A percentile compares a stretch with the other conserved stretches of the same genome.
Conservation (phyloP, 2,888 invertebrate species). For the Oscheius sp. region DNA sequence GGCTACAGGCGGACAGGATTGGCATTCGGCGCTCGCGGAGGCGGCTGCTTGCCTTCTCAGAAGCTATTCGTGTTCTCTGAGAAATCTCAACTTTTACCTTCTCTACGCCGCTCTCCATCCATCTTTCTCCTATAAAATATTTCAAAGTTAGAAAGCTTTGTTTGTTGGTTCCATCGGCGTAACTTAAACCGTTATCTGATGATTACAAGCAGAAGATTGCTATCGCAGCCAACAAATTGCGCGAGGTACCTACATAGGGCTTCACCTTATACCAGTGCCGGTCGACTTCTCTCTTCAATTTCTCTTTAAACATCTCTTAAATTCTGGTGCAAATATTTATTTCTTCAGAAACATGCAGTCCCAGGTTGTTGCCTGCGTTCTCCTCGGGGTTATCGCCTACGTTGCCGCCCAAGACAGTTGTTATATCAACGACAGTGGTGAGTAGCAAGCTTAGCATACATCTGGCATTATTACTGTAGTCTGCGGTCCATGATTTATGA, state of each 20-base stretch:
- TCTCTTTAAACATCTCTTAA: neutral
- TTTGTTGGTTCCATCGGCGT: slow-evolving; percentile 28
- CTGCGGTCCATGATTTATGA: no score
- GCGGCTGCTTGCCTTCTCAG: slow-evolving; percentile 22
- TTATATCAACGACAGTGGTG: slow-evolving; percentile 69
- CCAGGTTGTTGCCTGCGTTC: slow-evolving; percentile 32
- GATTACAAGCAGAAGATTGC: slow-evolving; percentile 33
- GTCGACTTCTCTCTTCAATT: slow-evolving; percentile 4
- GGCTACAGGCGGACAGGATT: slow-evolving; percentile 37
- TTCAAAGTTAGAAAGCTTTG: slow-evolving; percentile 11
- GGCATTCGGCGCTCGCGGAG: slow-evolving; percentile 30
- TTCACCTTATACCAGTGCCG: neutral
- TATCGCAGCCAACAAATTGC: slow-evolving; percentile 29
- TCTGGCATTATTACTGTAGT: no score
- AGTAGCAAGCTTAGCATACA: slow-evolving; percentile 27
- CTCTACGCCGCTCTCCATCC: neutral
- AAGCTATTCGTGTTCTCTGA: slow-evolving; percentile 17
- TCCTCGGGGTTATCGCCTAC: slow-evolving; percentile 39
- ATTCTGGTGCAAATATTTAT: neutral
- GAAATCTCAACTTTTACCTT: neutral
- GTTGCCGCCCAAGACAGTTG: slow-evolving; percentile 62
- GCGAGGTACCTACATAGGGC: slow-evolving; percentile 21
- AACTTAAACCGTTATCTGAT: slow-evolving; percentile 31
- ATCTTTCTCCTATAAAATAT: neutral
- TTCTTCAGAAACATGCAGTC: slow-evolving; percentile 22